Evolutionary conservation across 2,113 vertebrate genomes (phyloP).

Genomic region (Centropristis striata): DNA sequence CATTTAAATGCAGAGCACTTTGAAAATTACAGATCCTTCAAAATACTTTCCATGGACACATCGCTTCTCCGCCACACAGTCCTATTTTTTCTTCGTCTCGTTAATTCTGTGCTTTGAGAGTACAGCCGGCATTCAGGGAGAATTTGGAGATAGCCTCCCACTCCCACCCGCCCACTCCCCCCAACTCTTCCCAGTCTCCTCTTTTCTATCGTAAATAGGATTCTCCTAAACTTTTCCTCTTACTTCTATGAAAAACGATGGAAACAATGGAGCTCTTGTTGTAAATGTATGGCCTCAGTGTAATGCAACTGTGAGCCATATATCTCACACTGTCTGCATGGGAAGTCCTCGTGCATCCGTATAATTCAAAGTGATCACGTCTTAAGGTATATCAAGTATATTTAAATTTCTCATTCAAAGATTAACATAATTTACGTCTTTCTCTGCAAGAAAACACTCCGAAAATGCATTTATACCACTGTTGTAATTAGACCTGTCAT

Average conservation of each 20-base stretch:
- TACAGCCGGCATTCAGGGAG: constrained; percentile 81
- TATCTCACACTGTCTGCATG: neutral
- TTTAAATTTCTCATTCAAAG: neutral
- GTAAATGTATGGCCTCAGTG: constrained; percentile 8
- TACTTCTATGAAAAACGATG: constrained; percentile 24
- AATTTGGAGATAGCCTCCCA: constrained; percentile 31
- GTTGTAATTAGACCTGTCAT: no score
- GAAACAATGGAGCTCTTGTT: constrained; percentile 51
- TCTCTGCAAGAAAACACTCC: neutral
- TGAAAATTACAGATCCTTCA: constrained; percentile 96
- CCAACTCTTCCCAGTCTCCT: constrained; percentile 81
- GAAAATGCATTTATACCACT: neutral
- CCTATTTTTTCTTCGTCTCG: constrained; percentile 84
- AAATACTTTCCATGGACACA: constrained; percentile 95
- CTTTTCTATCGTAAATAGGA: constrained; percentile 88
- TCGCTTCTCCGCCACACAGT: constrained; percentile 79
- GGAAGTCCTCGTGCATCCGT: neutral
- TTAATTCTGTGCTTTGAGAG: constrained; percentile 95
- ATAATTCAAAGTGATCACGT: neutral
- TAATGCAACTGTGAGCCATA: neutral
- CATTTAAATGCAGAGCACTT: constrained; percentile 96
- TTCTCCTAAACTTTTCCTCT: constrained; percentile 27
- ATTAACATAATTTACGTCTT: neutral
- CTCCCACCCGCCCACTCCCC: neutral
- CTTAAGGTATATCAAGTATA: neutral